A percentile compares a stretch with the other conserved stretches of the same genome.
phyloP scores from a whole-genome alignment of 2,113 vertebrate genomes.

The Brachyistius frenatus region DNA sequence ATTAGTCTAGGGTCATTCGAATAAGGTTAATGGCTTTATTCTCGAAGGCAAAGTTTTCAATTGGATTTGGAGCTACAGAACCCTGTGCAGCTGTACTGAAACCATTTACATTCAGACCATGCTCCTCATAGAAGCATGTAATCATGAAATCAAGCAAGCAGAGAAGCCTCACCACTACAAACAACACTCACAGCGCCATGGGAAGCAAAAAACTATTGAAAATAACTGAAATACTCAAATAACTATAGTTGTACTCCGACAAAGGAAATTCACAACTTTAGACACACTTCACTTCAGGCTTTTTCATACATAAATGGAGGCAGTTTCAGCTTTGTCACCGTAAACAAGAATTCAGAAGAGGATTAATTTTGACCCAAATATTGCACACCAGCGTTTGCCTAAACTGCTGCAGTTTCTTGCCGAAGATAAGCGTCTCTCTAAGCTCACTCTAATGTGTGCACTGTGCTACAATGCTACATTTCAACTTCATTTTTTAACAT shows the following conservation, averaged over 20 bases:
- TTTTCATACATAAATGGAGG: background rate
- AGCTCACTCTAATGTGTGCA: constrained; percentile 2
- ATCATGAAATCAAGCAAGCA: constrained; percentile 37
- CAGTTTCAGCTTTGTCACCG: constrained; percentile 30
- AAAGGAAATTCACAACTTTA: constrained; percentile 14
- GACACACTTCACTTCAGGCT: constrained; percentile 1
- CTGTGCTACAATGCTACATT: background rate
- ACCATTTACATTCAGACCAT: background rate
- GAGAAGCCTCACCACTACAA: background rate
- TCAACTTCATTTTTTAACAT: background rate
- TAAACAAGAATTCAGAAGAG: constrained; percentile 7
- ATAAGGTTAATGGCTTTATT: constrained; percentile 46
- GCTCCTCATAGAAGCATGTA: constrained; percentile 2
- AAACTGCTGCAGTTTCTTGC: background rate
- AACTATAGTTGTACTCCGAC: constrained; percentile 18
- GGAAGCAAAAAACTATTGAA: background rate
- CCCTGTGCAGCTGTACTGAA: background rate
- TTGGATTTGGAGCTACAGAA: constrained; percentile 3
- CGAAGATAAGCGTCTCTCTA: background rate
- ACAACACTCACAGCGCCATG: background rate
- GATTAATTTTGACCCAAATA: constrained; percentile 32
- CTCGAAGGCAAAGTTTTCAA: constrained; percentile 28
- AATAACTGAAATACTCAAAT: constrained; percentile 5
- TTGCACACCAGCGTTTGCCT: background rate
- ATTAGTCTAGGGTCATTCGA: constrained; percentile 57